A percentile compares a stretch with the other conserved stretches of the same genome.
Evolutionary conservation across 2,888 invertebrate species (phyloP).

Genomic region (Crepidodera aurea): DNA sequence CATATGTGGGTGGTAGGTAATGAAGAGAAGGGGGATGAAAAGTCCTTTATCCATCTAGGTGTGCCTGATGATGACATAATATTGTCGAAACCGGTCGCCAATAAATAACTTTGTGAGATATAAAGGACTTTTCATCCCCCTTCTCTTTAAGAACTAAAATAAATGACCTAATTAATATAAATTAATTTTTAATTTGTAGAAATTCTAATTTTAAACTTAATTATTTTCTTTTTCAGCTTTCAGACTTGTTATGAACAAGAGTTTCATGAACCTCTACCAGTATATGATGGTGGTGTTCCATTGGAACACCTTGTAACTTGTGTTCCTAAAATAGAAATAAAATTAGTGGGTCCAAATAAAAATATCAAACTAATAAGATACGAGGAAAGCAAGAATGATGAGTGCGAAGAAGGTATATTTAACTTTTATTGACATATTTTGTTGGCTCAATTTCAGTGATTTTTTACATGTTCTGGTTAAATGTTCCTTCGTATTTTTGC

Average conservation of each 20-base stretch:
- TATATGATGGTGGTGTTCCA: constrained; percentile 80
- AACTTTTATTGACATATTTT: background rate
- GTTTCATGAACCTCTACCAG: constrained; percentile 68
- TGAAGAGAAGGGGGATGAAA: too few species aligned
- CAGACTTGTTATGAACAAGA: constrained; percentile 82
- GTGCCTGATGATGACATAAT: too few species aligned
- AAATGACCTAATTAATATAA: too few species aligned
- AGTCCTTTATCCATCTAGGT: too few species aligned
- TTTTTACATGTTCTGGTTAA: background rate
- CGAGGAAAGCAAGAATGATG: constrained; percentile 44
- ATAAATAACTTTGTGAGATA: too few species aligned
- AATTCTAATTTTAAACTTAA: too few species aligned
- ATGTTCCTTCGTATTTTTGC: background rate
- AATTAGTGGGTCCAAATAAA: constrained; percentile 59
- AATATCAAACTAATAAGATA: constrained; percentile 57
- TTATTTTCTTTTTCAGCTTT: constrained; percentile 68
- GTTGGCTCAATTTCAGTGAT: too few species aligned
- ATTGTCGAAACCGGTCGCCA: too few species aligned
- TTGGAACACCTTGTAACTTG: constrained; percentile 90
- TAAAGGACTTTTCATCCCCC: too few species aligned
- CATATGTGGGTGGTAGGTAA: too few species aligned
- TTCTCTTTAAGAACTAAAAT: too few species aligned
- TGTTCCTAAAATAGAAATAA: constrained; percentile 71
- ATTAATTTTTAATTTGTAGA: too few species aligned
- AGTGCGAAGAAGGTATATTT: constrained; percentile 46